Evolutionary conservation across 2,888 invertebrate genomes (phyloP).

Genomic region (Arctia plantaginis): DNA sequence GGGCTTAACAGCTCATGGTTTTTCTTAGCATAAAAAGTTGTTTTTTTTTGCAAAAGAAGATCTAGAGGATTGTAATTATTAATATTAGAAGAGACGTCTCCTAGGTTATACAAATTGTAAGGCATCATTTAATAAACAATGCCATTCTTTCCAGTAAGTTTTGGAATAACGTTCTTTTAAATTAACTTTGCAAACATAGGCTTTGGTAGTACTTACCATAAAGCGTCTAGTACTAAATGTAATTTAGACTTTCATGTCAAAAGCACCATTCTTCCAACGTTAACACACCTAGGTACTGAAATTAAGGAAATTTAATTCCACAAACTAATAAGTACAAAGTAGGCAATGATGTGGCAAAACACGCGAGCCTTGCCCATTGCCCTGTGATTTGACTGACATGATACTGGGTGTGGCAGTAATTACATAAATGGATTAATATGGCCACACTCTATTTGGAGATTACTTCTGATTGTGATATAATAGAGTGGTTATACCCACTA

Average conservation of each 20-base stretch:
- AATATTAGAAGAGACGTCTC: neutral
- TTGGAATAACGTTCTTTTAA: neutral
- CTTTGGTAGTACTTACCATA: neutral
- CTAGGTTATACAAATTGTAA: neutral
- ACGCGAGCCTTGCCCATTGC: slow-evolving; percentile 48
- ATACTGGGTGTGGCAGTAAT: slow-evolving; percentile 58
- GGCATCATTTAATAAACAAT: neutral
- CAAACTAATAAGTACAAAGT: slow-evolving; percentile 40
- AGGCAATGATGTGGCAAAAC: slow-evolving; percentile 35
- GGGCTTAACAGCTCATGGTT: neutral
- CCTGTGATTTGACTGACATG: slow-evolving; percentile 52
- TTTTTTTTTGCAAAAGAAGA: neutral
- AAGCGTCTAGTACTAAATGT: neutral
- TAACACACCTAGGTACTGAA: slow-evolving; percentile 14
- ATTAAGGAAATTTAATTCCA: slow-evolving; percentile 29
- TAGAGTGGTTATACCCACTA: slow-evolving; percentile 6
- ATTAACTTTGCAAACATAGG: neutral
- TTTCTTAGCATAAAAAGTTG: neutral
- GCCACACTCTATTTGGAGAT: slow-evolving; percentile 55
- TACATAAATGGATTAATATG: slow-evolving; percentile 70
- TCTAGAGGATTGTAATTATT: neutral
- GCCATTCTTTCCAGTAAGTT: neutral
- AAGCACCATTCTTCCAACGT: neutral
- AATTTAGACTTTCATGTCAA: neutral
- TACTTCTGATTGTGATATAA: slow-evolving; percentile 31